Base-by-base conservation (phyloP, 2,797 vertebrate species). In the Phoebastria nigripes region DNA sequence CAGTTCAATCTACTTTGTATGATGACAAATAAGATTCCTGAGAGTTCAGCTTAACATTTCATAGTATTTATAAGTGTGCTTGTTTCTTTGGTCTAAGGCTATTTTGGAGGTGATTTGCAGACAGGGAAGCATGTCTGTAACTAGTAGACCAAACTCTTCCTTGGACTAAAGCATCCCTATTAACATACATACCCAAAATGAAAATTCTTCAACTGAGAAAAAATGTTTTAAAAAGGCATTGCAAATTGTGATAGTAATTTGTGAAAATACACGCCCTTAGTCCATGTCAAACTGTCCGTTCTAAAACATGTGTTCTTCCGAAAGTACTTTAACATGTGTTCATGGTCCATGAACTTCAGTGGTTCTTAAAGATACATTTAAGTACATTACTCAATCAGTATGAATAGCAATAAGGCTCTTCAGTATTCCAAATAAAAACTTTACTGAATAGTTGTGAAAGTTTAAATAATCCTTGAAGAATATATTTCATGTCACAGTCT, bases 11-110 rank as follows among this genome's bases (percentile, higher is more conserved):
- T 74, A 56, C 71, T 81, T 59, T 73, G 63, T 54, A 46, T 77
- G 87, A 72, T 61, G 70, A 89, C 71, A 71, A 93, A 63, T 54
- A 93, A 93, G n/a, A 89, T 93, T 86, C 69, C 82, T 80, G 47
- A 72, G 67, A 91, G 72, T 69, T 83, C 81, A 91, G 46, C n/a
- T 66, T 61, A 85, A 52, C 29, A 61, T 80, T 82, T 94, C 35
- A 42, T 0, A n/a, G 39, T 52, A 31, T 69, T 91, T 69, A 7
- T 69, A 90, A 76, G 37, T 16, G 49, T n/a, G 49, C 41, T 24
- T 56, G 22, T 55, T 94, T 61, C 74, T 84, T 72, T 76, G 67
- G 42, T 72, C n/a, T 35, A 59, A 70, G 65, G 39, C 56, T 83
- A 16, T 56, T 87, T 74, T 54, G 62, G 78, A 87, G 87, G 65